These are phyloP conservation scores for Bombus haemorrhoidalis DNA, from an alignment of 1,140 invertebrate genomes.

Conservation along the genomic window DNA sequence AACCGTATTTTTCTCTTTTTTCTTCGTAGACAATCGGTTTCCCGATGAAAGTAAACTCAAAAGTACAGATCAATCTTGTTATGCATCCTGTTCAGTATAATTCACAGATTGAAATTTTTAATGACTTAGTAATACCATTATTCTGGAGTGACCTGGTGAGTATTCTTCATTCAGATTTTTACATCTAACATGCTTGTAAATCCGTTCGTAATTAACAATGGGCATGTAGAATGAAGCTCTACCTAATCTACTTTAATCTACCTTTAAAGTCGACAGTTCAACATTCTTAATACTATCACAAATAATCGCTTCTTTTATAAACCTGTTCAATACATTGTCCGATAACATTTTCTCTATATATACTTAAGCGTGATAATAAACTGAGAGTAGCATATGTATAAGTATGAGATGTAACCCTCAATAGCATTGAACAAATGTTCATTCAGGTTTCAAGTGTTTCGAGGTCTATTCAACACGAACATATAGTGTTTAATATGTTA, in stretches of 20 bases:
- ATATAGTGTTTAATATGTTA: background rate
- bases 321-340: too few relatives aligned
- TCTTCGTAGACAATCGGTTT: conserved; percentile 83
- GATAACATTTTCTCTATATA: background rate
- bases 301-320: too few relatives aligned
- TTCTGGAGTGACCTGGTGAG: conserved; percentile 87
- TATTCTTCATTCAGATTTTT: conserved; percentile 29
- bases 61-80: conserved; percentile 87
- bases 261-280: background rate
- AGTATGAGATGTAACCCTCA: too few relatives aligned
- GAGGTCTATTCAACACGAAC: background rate
- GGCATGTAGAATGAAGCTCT: too few relatives aligned
- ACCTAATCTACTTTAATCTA: too few relatives aligned
- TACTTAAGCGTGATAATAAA: background rate
- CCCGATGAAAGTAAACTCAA: conserved; percentile 84
- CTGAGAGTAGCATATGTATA: too few relatives aligned
- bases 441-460: background rate
- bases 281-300: background rate
- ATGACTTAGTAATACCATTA: conserved; percentile 85
- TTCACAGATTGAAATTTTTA: conserved; percentile 82
- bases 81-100: conserved; percentile 84
- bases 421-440: background rate
- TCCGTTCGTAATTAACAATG: too few relatives aligned
- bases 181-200: too few relatives aligned
- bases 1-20: conserved; percentile 8